These are phyloP conservation scores for Sinodicranocentrus sp. DNA, from an alignment of 2,888 invertebrate genomes.

Conservation along the genomic window DNA sequence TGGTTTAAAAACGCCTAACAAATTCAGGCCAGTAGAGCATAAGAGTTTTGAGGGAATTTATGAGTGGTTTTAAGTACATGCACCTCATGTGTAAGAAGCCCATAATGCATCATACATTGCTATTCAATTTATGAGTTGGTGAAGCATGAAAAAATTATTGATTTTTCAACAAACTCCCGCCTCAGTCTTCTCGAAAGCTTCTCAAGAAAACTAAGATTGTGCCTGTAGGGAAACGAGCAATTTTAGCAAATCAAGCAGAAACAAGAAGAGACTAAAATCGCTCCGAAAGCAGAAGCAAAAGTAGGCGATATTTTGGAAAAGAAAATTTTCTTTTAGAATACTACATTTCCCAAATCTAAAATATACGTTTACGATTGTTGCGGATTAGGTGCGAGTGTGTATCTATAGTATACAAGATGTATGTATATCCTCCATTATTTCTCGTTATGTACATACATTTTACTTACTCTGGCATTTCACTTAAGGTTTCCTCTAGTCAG, in stretches of 20 bases:
- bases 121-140: neutral
- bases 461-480: conserved; percentile 43
- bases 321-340: conserved; percentile 35
- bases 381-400: conserved; percentile 22
- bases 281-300: too few relatives aligned
- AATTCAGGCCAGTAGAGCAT: too few relatives aligned
- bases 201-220: neutral
- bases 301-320: too few relatives aligned
- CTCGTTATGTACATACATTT: too few relatives aligned
- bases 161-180: conserved; percentile 7
- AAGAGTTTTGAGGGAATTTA: too few relatives aligned
- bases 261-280: neutral
- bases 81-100: too few relatives aligned
- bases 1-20: too few relatives aligned
- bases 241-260: conserved; percentile 59
- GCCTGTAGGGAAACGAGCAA: conserved; percentile 24
- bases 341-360: conserved; percentile 7
- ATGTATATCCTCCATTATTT: too few relatives aligned
- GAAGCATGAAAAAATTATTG: conserved; percentile 15
- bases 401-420: neutral
- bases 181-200: neutral
- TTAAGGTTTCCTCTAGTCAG: conserved; percentile 50
- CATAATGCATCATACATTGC: neutral
- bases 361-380: conserved; percentile 1
- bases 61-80: too few relatives aligned